phyloP scores from a whole-genome alignment of 37 sponge, comb jelly and placozoan genomes.

The Halisarca cf. caerulea region DNA sequence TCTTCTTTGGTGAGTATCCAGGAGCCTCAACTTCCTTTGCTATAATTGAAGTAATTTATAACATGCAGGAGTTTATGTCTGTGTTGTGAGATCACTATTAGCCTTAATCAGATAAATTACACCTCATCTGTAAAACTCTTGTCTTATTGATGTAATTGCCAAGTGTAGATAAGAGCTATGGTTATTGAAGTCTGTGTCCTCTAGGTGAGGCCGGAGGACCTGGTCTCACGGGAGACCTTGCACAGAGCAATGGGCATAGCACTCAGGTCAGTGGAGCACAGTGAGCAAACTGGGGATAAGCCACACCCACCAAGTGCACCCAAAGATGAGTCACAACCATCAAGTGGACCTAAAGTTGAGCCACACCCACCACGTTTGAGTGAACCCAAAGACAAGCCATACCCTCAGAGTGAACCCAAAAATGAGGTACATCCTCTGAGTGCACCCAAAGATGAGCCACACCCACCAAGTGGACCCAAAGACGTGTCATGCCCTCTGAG shows the following conservation, averaged over 20 bases:
- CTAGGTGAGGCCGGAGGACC: constrained; percentile 62
- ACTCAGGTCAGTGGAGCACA: background rate
- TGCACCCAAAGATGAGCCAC: no score
- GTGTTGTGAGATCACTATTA: background rate
- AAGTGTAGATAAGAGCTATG: background rate
- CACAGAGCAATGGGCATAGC: constrained; percentile 76
- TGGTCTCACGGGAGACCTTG: constrained; percentile 53
- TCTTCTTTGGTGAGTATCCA: constrained; percentile 1
- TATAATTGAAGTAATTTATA: background rate
- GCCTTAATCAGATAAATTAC: background rate
- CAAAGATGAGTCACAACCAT: no score
- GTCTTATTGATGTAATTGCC: background rate
- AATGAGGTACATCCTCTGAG: no score
- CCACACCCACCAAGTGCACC: no score
- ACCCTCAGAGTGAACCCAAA: no score
- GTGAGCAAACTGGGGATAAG: no score
- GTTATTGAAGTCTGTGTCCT: background rate
- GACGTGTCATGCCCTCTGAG: no score
- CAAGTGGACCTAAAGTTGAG: no score
- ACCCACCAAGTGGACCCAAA: no score
- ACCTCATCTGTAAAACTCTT: background rate
- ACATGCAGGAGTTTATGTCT: background rate
- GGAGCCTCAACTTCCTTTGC: background rate
- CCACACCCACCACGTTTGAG: no score
- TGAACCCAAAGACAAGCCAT: no score